Evolutionary conservation across 2,888 invertebrate species (phyloP), one percentile per base, ranked within the genome.

Genomic region (Lithophane socia): DNA sequence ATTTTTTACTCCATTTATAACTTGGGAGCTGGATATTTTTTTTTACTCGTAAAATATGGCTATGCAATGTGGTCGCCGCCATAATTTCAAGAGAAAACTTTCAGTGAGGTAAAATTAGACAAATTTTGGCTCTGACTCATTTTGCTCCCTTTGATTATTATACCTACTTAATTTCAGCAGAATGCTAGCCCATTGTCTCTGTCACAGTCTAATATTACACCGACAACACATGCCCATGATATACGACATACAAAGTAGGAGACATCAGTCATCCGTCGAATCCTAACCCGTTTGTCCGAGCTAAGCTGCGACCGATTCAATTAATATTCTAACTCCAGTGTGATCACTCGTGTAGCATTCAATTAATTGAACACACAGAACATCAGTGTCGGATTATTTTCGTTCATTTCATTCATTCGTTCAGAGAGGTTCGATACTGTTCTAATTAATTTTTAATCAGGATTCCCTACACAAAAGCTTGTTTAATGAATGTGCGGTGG

Each of bases 321-420:
- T 91, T 91, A 90, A 88, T 88, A 90, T 90, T 90, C 89, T 86
- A 91, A 89, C 85, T 58, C 85, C 82, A 64, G 66, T 79, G 76
- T 78, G 85, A 89, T 86, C 87, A 82, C 82, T 77, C 81, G 83
- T 77, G 72, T 82, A 82, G 69, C 80, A 82, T 82, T 87, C 88
- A 87, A 91, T 91, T 90, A 90, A 90, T 91, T 83, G 87, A 87
- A 88, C 88, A 83, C 77, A 75, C 84, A 77, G 82, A 87, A 88
- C 79, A 87, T 87, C 77, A 72, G 84, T 82, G 83, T 86, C 61
- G 86, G 87, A 86, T 86, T 86, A 85, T 85, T 89, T 88, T 86
- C 80, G 81, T 81, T 77, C 16, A 79, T 79, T 79, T 54, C 60
- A 85, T 88, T 82, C 78, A 79, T 74, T 80, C 69, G 78, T 74